These are phyloP conservation scores for Beaufortia kweichowensis DNA, from an alignment of 2,113 vertebrate species.

Conservation along the genomic window DNA sequence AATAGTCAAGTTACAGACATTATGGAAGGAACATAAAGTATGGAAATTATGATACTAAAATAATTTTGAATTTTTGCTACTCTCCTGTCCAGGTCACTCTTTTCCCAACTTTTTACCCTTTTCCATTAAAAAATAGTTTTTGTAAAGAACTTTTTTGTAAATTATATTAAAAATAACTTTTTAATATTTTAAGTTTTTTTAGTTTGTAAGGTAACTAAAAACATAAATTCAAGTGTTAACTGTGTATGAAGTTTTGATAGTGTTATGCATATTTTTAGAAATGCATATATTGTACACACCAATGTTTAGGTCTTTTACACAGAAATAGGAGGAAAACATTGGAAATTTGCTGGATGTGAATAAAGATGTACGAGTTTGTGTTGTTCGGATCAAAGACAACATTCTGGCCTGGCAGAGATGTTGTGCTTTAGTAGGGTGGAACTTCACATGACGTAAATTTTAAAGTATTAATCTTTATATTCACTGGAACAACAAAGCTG, in stretches of 20 bases:
- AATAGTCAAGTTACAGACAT: not conserved
- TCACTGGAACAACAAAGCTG: slow-evolving; percentile 60
- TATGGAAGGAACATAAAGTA: not conserved
- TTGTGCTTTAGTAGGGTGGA: slow-evolving; percentile 61
- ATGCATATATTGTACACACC: too few species aligned
- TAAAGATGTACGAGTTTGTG: slow-evolving; percentile 1
- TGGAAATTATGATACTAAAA: not conserved
- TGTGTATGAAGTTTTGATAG: not conserved
- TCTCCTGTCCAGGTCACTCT: too few species aligned
- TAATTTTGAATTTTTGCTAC: too few species aligned
- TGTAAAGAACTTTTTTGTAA: too few species aligned
- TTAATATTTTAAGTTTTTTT: too few species aligned
- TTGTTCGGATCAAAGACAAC: slow-evolving; percentile 6
- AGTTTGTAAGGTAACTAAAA: not conserved
- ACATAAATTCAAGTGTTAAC: not conserved
- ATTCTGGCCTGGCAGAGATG: slow-evolving; percentile 43
- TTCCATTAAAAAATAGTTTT: too few species aligned
- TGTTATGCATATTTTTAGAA: not conserved
- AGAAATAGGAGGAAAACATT: too few species aligned
- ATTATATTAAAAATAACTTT: too few species aligned
- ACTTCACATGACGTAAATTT: slow-evolving; percentile 58
- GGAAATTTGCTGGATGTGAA: not conserved
- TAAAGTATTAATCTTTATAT: slow-evolving; percentile 72
- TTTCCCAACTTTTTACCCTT: too few species aligned
- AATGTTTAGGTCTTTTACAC: too few species aligned